phyloP scores from a whole-genome alignment of 2,888 invertebrate species.

The Phyto melanocephala region DNA sequence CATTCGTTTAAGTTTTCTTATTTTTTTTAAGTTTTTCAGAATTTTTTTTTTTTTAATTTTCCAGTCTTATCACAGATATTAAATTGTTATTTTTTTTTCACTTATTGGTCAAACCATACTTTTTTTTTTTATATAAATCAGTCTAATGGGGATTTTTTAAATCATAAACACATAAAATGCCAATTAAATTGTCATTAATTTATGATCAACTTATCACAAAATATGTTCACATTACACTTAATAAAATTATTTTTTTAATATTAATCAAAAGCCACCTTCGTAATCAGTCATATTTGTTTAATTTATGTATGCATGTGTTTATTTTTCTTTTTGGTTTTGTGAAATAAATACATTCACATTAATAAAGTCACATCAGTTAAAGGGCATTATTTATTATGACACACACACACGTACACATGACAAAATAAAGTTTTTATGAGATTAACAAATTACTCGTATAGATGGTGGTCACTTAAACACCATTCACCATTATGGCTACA shows the following conservation, averaged over 20 bases:
- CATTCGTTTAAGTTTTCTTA: conserved; percentile 18
- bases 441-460: conserved; percentile 53
- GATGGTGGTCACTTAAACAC: conserved; percentile 51
- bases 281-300: conserved; percentile 55
- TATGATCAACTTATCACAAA: conserved; percentile 62
- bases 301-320: conserved; percentile 20
- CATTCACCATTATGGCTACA: neutral
- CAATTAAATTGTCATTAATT: conserved; percentile 48
- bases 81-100: conserved; percentile 29
- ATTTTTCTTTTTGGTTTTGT: neutral
- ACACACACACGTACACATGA: neutral
- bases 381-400: conserved; percentile 19
- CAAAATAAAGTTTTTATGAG: conserved; percentile 6
- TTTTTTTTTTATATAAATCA: conserved; percentile 58
- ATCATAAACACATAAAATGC: conserved; percentile 58
- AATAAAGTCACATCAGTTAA: conserved; percentile 56
- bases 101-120: conserved; percentile 57
- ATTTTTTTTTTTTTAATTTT: neutral
- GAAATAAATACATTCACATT: conserved; percentile 46
- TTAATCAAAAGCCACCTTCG: conserved; percentile 47
- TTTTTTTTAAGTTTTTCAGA: neutral
- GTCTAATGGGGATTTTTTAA: conserved; percentile 56
- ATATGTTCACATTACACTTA: conserved; percentile 40
- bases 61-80: conserved; percentile 57
- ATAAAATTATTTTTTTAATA: conserved; percentile 31